phyloP scores from a whole-genome alignment of 2,113 vertebrate genomes.

The Heterotilapia buettikoferi region DNA sequence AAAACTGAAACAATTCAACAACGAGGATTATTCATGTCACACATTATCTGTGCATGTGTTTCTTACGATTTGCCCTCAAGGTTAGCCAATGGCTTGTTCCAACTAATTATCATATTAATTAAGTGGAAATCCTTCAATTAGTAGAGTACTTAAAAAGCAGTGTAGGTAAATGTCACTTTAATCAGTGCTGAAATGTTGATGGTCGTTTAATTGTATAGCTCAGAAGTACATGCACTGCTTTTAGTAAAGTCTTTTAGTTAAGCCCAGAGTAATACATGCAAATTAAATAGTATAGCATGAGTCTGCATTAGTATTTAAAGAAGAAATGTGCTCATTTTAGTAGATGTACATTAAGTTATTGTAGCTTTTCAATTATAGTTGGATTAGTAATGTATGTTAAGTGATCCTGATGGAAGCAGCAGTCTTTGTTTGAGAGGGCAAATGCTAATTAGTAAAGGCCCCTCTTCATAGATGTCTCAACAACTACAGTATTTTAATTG shows the following conservation, averaged over 20 bases:
- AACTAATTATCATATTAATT: background rate
- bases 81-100: background rate
- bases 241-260: background rate
- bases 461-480: background rate
- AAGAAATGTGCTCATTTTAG: background rate
- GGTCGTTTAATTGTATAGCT: background rate
- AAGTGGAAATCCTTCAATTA: background rate
- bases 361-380: background rate
- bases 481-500: background rate
- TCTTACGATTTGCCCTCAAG: background rate
- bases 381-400: background rate
- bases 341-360: background rate
- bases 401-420: background rate
- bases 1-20: background rate
- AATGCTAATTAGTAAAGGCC: background rate
- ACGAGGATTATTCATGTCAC: background rate
- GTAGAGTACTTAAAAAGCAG: background rate
- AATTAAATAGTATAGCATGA: background rate
- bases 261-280: background rate
- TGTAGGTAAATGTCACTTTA: slow-evolving; percentile 13
- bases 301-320: background rate
- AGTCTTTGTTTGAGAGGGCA: background rate
- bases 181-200: background rate
- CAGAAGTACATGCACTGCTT: background rate
- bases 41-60: background rate